These are phyloP conservation scores for Epirrhoe alternata DNA, from an alignment of 2,888 invertebrate species.

Conservation along the genomic window DNA sequence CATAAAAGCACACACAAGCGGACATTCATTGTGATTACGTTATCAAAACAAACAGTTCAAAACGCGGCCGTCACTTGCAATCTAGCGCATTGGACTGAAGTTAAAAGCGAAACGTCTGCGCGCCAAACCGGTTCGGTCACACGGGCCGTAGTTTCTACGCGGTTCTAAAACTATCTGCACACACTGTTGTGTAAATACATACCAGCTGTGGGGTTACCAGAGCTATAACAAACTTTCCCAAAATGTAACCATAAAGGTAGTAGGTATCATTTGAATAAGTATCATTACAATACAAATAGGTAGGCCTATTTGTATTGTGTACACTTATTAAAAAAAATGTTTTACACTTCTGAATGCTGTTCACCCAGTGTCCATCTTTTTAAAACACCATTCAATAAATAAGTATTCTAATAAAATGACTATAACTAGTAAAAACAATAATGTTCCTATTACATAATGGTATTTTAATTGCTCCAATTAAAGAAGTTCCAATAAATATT, in stretches of 20 bases:
- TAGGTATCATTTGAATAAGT: too few relatives aligned
- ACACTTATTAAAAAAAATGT: too few relatives aligned
- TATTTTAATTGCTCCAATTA: too few relatives aligned
- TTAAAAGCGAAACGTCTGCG: conserved; percentile 28
- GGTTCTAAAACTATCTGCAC: conserved; percentile 16
- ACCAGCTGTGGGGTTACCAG: conserved; percentile 16
- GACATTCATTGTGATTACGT: conserved; percentile 53
- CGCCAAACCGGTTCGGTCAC: conserved; percentile 26
- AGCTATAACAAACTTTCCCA: conserved; percentile 4
- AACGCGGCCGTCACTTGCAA: conserved; percentile 45
- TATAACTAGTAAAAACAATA: too few relatives aligned
- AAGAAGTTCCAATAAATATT: too few relatives aligned
- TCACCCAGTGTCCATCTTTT: too few relatives aligned
- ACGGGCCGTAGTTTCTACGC: conserved; percentile 30
- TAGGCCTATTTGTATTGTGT: too few relatives aligned
- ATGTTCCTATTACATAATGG: too few relatives aligned
- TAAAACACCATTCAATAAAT: too few relatives aligned
- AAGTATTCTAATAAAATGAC: too few relatives aligned
- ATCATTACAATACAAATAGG: too few relatives aligned
- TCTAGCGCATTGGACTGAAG: conserved; percentile 58
- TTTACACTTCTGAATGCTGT: too few relatives aligned
- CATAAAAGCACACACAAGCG: conserved; percentile 59
- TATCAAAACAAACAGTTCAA: conserved; percentile 39
- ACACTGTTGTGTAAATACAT: conserved; percentile 11
- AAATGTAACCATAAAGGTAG: not conserved